A percentile compares a stretch with the other conserved stretches of the same genome.
Evolutionary conservation across 2,113 vertebrate genomes (phyloP).

Genomic region (Engystomops pustulosus): DNA sequence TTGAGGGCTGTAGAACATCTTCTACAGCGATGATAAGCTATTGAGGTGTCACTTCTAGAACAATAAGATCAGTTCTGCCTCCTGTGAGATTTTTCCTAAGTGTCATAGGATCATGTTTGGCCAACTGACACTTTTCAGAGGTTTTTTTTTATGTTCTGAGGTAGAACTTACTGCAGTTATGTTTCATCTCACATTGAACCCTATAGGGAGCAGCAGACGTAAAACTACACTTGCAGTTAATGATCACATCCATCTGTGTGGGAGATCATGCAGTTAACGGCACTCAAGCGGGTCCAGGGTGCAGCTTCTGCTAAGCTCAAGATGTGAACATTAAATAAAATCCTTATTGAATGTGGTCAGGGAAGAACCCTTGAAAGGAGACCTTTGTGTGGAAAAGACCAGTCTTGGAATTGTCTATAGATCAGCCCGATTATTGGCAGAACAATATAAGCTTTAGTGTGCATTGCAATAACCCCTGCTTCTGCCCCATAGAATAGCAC

Average conservation of each 20-base stretch:
- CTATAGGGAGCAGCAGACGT: slow-evolving; percentile 19
- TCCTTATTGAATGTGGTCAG: not conserved
- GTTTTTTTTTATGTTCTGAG: not conserved
- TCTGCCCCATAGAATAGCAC: not conserved
- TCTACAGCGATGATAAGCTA: not conserved
- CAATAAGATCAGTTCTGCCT: not conserved
- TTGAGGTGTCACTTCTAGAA: not conserved
- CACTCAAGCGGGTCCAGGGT: slow-evolving; percentile 7
- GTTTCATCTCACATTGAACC: slow-evolving; percentile 22
- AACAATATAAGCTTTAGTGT: slow-evolving; percentile 13
- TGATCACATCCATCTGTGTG: slow-evolving; percentile 31
- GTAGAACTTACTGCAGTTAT: not conserved
- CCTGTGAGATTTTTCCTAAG: not conserved
- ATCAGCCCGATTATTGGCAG: not conserved
- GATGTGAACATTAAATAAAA: slow-evolving; percentile 16
- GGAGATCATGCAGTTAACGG: slow-evolving; percentile 15
- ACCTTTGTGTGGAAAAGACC: not conserved
- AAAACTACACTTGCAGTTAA: not conserved
- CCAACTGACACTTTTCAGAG: slow-evolving; percentile 3
- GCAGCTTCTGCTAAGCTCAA: not conserved
- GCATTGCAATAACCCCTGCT: not conserved
- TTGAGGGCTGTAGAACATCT: not conserved
- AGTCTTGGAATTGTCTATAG: not conserved
- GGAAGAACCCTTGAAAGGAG: not conserved
- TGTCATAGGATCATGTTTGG: not conserved